These are phyloP conservation scores for Xylophagus ater DNA, from an alignment of 2,888 invertebrate species.

Conservation along the genomic window DNA sequence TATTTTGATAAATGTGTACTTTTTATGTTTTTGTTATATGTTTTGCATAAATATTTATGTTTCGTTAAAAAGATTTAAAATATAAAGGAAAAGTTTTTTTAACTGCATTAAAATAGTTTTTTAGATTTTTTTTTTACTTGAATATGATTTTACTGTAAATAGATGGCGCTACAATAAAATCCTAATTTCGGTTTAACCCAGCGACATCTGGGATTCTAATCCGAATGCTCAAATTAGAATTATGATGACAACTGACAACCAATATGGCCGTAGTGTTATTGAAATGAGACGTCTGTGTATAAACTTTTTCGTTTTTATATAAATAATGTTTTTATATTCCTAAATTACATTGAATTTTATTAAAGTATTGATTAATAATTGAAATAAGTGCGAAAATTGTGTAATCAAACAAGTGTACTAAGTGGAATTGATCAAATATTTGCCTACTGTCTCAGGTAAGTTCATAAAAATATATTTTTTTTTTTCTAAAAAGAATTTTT, in stretches of 20 bases:
- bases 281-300: conserved; percentile 13
- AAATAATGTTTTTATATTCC: conserved; percentile 13
- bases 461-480: conserved; percentile 5
- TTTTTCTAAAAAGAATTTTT: conserved; percentile 1
- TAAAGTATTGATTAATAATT: conserved; percentile 7
- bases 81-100: no score
- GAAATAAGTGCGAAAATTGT: conserved; percentile 1
- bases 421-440: conserved; percentile 1
- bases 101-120: no score
- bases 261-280: conserved; percentile 16
- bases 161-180: no score
- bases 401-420: conserved; percentile 3
- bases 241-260: conserved; percentile 11
- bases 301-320: conserved; percentile 10
- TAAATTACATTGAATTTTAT: not conserved
- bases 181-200: no score
- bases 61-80: no score
- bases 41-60: no score
- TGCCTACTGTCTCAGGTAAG: conserved; percentile 3
- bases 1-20: no score
- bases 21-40: no score
- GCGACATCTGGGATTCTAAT: no score
- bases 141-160: no score
- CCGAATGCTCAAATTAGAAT: no score
- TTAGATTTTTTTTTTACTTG: no score